phyloP scores from a whole-genome alignment of 2,888 invertebrate genomes.

The Mamestra brassicae region DNA sequence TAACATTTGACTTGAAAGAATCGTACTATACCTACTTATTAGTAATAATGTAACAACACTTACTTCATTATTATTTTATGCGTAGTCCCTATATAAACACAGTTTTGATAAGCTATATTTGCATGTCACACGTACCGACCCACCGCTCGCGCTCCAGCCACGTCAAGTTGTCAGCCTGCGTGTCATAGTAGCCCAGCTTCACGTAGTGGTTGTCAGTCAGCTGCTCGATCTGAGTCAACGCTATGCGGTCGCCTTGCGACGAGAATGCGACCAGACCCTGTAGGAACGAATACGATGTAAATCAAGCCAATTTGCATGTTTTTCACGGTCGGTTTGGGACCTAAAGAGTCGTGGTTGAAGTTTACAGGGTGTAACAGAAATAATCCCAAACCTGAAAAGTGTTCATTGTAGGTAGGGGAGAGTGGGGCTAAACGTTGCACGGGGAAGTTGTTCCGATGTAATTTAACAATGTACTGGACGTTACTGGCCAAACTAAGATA shows the following conservation, averaged over 20 bases:
- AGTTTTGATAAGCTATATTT: neutral
- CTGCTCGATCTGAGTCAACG: constrained; percentile 99
- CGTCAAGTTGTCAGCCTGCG: constrained; percentile 98
- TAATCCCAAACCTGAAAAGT: too few relatives aligned
- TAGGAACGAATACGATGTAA: constrained; percentile 7
- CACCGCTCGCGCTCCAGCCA: constrained; percentile 98
- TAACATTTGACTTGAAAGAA: neutral
- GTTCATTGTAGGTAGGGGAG: too few relatives aligned
- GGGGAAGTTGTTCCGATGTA: too few relatives aligned
- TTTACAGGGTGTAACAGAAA: too few relatives aligned
- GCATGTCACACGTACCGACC: constrained; percentile 93
- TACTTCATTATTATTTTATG: too few relatives aligned
- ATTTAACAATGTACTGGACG: too few relatives aligned
- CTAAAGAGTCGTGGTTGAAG: constrained; percentile 15
- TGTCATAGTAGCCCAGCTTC: constrained; percentile 98
- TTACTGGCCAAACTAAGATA: too few relatives aligned
- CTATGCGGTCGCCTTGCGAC: constrained; percentile 99
- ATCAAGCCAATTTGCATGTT: constrained; percentile 18
- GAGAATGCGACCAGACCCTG: constrained; percentile 99
- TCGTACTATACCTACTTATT: neutral
- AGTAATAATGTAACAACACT: neutral
- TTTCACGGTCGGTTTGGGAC: constrained; percentile 9
- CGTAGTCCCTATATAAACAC: too few relatives aligned
- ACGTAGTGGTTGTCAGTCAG: constrained; percentile 98
- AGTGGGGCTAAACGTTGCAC: too few relatives aligned